Conservation (phyloP, 2,888 invertebrate species). For the Phlogophora meticulosa region DNA sequence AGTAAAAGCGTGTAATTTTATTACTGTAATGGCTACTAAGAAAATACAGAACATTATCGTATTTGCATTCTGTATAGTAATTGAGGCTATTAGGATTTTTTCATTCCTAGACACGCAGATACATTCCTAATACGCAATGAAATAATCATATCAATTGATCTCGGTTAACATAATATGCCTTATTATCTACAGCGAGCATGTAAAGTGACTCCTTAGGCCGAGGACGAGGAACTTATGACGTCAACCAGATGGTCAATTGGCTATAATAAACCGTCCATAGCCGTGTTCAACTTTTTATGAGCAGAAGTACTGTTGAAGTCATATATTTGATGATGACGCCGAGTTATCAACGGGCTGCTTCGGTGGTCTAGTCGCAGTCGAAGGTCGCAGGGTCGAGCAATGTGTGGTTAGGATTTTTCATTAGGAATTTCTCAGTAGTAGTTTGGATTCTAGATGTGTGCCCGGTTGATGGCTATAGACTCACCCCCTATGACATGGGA, state of each 20-base stretch:
- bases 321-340: slow-evolving; percentile 3
- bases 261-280: slow-evolving; percentile 24
- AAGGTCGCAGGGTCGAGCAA: no score
- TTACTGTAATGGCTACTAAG: background rate
- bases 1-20: background rate
- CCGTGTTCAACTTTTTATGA: slow-evolving; percentile 16
- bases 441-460: no score
- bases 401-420: no score
- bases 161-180: slow-evolving; percentile 41
- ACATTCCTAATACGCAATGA: slow-evolving; percentile 10
- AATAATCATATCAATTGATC: slow-evolving; percentile 52
- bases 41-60: background rate
- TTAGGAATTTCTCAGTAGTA: no score
- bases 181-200: slow-evolving; percentile 28
- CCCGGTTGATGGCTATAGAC: no score
- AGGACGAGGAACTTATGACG: slow-evolving; percentile 57
- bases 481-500: no score
- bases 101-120: slow-evolving; percentile 15
- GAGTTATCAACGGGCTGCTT: background rate
- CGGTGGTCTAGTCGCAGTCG: no score
- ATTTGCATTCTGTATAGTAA: background rate
- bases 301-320: slow-evolving; percentile 21
- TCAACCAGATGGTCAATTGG: slow-evolving; percentile 49
- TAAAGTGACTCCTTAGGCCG: slow-evolving; percentile 56
- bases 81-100: background rate